Evolutionary conservation across 2,113 vertebrate genomes (phyloP).

Genomic region (Poecilia latipinna): DNA sequence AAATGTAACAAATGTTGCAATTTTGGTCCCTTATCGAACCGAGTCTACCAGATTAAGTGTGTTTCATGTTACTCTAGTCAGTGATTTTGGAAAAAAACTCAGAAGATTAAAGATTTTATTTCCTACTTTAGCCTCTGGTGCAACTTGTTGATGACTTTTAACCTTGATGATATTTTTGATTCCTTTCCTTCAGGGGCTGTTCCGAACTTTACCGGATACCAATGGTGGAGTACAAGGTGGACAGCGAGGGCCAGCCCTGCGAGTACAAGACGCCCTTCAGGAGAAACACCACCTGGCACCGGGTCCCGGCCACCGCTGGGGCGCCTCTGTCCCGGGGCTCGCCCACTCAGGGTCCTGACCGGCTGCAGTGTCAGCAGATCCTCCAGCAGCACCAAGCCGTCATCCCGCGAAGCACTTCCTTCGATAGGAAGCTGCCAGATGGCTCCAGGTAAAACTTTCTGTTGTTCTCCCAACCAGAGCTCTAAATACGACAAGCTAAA

Average conservation of each 20-base stretch:
- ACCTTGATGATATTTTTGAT: slow-evolving; percentile 4
- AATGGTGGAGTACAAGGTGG: slow-evolving; percentile 98
- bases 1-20: no score
- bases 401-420: slow-evolving; percentile 95
- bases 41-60: background rate
- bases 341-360: slow-evolving; percentile 89
- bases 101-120: background rate
- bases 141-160: background rate
- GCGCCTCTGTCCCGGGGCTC: slow-evolving; percentile 87
- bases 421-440: slow-evolving; percentile 93
- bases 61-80: background rate
- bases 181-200: slow-evolving; percentile 84
- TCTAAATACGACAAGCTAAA: background rate
- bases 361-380: slow-evolving; percentile 89
- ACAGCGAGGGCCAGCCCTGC: slow-evolving; percentile 95
- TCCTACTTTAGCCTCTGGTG: background rate
- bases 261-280: slow-evolving; percentile 98
- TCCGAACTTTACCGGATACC: slow-evolving; percentile 97
- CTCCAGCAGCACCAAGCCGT: slow-evolving; percentile 88
- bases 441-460: slow-evolving; percentile 85
- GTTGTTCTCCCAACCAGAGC: no score
- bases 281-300: slow-evolving; percentile 97
- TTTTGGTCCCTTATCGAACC: no score
- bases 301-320: slow-evolving; percentile 87
- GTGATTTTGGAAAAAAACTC: no score